Evolutionary conservation across 1,140 invertebrate genomes (phyloP), one percentile per base, ranked within the genome.

Genomic region (Meteorus sp.): DNA sequence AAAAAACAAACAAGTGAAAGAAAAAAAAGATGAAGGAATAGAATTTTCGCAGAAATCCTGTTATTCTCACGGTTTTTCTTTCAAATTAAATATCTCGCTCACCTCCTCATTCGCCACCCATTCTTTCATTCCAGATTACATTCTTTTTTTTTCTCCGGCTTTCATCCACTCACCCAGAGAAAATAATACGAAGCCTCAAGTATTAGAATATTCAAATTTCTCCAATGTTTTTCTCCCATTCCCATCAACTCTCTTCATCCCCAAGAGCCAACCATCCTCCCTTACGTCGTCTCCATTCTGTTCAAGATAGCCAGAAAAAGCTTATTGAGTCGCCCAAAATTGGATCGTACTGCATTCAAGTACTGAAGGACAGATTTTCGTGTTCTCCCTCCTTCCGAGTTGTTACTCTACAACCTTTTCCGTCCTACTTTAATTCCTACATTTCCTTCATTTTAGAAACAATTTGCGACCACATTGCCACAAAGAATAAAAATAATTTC

Each of bases 171-270:
- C 37, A 13, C 19, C 17, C 11, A n/a, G 19, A 22, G 37, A 44
- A 45, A 56, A 56, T 56, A 56, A 56, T 45, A 47, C 20, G 27
- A 31, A 56, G 19, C 44, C 17, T 27, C 29, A 22, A 17, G 56
- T 57, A 57, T 57, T 48, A 57, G 45, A 57, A 57, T 57, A 57
- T 57, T 57, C 56, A 57, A 57, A 57, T 57, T 57, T 57, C n/a
- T 29, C 37, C 39, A 29, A 44, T 57, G 23, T 57, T 48, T 50
- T 48, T 57, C 15, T 50, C 56, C 19, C 11, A 20, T 37, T 48
- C 15, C 35, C 23, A 45, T 45, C 15, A 15, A 35, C 23, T 17
- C 17, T 31, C n/a, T 44, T 35, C 33, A 35, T 50, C 44, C 44
- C 23, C n/a, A 27, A 9, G 27, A 20, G 19, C 5, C 23, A 27